Conservation (phyloP, 2,888 invertebrate species). For the Spilarctia lutea region DNA sequence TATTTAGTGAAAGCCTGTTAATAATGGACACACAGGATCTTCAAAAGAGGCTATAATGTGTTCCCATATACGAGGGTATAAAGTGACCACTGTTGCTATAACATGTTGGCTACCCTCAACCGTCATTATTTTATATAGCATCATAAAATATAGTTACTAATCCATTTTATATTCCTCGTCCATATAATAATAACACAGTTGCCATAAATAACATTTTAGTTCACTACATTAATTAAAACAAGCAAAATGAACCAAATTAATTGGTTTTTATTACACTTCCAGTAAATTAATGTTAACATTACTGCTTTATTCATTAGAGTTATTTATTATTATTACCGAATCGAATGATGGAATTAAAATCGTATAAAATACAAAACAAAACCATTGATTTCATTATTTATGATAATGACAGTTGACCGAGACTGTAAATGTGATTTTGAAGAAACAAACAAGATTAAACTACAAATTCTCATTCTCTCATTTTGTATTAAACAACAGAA, state of each 20-base stretch:
- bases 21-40: too few species aligned
- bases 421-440: too few species aligned
- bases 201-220: conserved; percentile 1
- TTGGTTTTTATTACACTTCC: conserved; percentile 6
- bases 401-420: not conserved
- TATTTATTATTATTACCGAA: conserved; percentile 1
- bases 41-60: too few species aligned
- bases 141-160: not conserved
- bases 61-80: not conserved
- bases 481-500: too few species aligned
- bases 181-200: not conserved
- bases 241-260: conserved; percentile 9
- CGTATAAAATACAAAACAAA: too few species aligned
- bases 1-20: too few species aligned
- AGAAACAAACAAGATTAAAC: too few species aligned
- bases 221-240: conserved; percentile 9
- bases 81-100: not conserved
- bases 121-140: not conserved
- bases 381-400: not conserved
- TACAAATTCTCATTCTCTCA: too few species aligned
- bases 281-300: conserved; percentile 7
- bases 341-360: not conserved
- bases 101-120: not conserved
- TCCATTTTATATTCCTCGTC: conserved; percentile 4
- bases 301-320: not conserved